Percentiles rank a stretch among this genome's conserved stretches.
Conservation (phyloP, 2,888 invertebrate species). For the Parelbella ahira region DNA sequence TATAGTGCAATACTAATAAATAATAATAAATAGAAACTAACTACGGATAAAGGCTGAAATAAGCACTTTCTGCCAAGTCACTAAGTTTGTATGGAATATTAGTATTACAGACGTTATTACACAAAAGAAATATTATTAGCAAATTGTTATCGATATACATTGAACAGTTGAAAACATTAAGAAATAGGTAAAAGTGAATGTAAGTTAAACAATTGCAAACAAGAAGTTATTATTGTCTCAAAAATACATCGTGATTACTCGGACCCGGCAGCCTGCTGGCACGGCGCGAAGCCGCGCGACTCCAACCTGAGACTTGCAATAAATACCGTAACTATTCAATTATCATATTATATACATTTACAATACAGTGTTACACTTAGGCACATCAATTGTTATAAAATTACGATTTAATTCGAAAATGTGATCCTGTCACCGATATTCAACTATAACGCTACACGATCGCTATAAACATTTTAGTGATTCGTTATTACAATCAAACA, state of each 20-base stretch:
- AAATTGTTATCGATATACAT: constrained; percentile 8
- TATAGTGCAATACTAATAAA: too few species aligned
- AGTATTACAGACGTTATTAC: too few species aligned
- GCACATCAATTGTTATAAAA: constrained; percentile 82
- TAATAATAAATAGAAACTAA: too few species aligned
- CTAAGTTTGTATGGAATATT: too few species aligned
- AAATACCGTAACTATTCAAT: constrained; percentile 52
- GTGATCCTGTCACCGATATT: constrained; percentile 64
- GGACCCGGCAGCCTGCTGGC: constrained; percentile 27
- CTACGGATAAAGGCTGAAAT: too few species aligned
- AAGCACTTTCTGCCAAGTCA: too few species aligned
- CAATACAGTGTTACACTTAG: constrained; percentile 78
- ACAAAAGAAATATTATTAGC: constrained; percentile 11
- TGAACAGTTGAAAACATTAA: constrained; percentile 17
- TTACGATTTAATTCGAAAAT: constrained; percentile 75
- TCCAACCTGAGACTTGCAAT: constrained; percentile 48
- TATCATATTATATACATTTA: constrained; percentile 66
- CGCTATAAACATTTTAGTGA: constrained; percentile 57
- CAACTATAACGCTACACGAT: constrained; percentile 58
- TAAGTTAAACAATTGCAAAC: constrained; percentile 33
- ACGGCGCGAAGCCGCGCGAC: constrained; percentile 34
- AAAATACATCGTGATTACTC: constrained; percentile 45
- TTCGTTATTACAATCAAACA: constrained; percentile 40
- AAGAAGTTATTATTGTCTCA: constrained; percentile 58
- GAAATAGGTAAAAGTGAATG: constrained; percentile 24